A percentile compares a stretch with the other conserved stretches of the same genome.
Evolutionary conservation across 2,797 vertebrate genomes (phyloP).

Genomic region (Danio kyathit): DNA sequence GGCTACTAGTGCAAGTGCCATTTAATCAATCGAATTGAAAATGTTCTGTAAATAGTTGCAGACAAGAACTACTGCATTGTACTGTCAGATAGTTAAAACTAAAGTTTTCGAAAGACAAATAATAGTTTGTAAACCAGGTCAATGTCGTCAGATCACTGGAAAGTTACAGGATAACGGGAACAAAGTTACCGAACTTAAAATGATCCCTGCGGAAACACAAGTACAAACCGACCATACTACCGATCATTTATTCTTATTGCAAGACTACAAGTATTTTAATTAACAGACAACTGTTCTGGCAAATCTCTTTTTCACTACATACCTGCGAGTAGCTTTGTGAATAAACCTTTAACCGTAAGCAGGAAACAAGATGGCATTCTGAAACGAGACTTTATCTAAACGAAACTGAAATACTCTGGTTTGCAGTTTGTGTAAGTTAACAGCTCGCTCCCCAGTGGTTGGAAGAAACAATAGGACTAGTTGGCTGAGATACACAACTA

Average conservation of each 20-base stretch:
- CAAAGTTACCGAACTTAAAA: not conserved
- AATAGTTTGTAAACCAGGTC: too few relatives aligned
- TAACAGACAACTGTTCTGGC: not conserved
- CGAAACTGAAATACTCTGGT: too few relatives aligned
- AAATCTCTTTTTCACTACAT: not conserved
- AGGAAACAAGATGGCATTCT: too few relatives aligned
- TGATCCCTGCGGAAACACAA: not conserved
- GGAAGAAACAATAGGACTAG: too few relatives aligned
- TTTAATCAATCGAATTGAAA: not conserved
- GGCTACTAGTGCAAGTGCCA: too few relatives aligned
- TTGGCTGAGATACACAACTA: too few relatives aligned
- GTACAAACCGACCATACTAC: not conserved
- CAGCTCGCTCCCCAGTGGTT: too few relatives aligned
- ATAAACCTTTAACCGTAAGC: too few relatives aligned
- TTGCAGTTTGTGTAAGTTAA: too few relatives aligned
- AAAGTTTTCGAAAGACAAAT: not conserved
- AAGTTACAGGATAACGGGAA: not conserved
- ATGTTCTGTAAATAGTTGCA: not conserved
- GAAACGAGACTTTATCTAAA: too few relatives aligned
- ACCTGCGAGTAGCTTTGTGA: not conserved
- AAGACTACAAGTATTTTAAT: not conserved
- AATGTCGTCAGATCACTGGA: too few relatives aligned
- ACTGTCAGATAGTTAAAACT: not conserved
- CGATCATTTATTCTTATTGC: not conserved
- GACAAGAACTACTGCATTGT: not conserved